Percentiles rank a stretch among this genome's conserved stretches.
Conservation (phyloP, 2,113 vertebrate genomes). For the Morone chrysops region DNA sequence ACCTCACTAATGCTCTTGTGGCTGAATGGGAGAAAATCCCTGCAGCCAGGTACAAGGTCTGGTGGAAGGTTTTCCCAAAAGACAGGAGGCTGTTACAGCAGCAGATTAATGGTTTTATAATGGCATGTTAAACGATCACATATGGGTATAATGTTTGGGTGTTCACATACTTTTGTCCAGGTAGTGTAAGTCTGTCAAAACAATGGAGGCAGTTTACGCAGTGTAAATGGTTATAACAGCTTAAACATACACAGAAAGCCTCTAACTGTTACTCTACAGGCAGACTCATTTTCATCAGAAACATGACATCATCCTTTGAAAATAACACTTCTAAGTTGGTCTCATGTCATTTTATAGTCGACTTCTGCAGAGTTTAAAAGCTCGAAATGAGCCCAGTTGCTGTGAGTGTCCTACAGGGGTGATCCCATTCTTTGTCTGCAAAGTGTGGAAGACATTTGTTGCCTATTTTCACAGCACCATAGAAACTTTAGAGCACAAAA, state of each 20-base stretch:
- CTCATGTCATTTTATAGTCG: background rate
- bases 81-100: background rate
- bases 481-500: constrained; percentile 41
- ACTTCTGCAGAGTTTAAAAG: constrained; percentile 18
- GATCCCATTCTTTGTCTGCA: constrained; percentile 22
- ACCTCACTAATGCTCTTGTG: background rate
- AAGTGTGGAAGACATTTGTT: constrained; percentile 46
- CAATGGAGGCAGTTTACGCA: background rate
- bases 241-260: background rate
- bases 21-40: background rate
- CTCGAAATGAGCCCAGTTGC: constrained; percentile 24
- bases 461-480: constrained; percentile 41
- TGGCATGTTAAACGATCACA: background rate
- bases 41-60: background rate
- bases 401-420: constrained; percentile 20
- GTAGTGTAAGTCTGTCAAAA: background rate
- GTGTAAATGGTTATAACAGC: background rate
- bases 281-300: background rate
- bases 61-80: background rate
- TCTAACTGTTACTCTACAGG: background rate
- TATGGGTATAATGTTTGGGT: background rate
- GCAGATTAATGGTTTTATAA: background rate
- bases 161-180: background rate
- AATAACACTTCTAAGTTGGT: background rate
- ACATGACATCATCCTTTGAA: background rate